These are phyloP conservation scores for Leptura quadrifasciata DNA, from an alignment of 2,888 invertebrate genomes.

Conservation along the genomic window DNA sequence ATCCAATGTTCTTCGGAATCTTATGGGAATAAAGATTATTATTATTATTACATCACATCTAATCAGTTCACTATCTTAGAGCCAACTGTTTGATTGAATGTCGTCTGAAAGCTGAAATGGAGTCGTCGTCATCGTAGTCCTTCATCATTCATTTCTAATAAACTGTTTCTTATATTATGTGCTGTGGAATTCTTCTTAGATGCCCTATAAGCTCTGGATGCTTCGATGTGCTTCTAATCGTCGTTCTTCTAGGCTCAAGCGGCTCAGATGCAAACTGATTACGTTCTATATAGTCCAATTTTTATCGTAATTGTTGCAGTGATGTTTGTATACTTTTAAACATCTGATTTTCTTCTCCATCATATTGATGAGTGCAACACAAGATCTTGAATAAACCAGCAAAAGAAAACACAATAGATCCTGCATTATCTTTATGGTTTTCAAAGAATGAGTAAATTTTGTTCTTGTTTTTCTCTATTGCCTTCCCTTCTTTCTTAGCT, in stretches of 20 bases:
- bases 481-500: constrained; percentile 61
- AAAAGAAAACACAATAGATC: constrained; percentile 75
- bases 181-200: constrained; percentile 29
- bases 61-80: constrained; percentile 80
- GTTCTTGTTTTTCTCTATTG: constrained; percentile 3
- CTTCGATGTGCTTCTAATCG: constrained; percentile 55
- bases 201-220: constrained; percentile 55
- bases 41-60: constrained; percentile 81
- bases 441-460: constrained; percentile 69
- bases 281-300: constrained; percentile 73
- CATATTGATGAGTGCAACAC: constrained; percentile 74
- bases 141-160: constrained; percentile 20
- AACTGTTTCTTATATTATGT: constrained; percentile 14
- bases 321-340: constrained; percentile 70
- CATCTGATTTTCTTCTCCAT: constrained; percentile 72
- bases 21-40: too few species aligned
- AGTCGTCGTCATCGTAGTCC: constrained; percentile 58
- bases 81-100: constrained; percentile 75
- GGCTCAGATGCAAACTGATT: constrained; percentile 48
- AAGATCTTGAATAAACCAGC: constrained; percentile 77
- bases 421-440: constrained; percentile 70
- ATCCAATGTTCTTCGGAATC: too few species aligned
- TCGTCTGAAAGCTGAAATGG: constrained; percentile 73
- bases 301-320: constrained; percentile 72
- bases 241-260: constrained; percentile 51